Base-by-base conservation (phyloP, 2,113 vertebrate species). In the Cinclus mexicanus region DNA sequence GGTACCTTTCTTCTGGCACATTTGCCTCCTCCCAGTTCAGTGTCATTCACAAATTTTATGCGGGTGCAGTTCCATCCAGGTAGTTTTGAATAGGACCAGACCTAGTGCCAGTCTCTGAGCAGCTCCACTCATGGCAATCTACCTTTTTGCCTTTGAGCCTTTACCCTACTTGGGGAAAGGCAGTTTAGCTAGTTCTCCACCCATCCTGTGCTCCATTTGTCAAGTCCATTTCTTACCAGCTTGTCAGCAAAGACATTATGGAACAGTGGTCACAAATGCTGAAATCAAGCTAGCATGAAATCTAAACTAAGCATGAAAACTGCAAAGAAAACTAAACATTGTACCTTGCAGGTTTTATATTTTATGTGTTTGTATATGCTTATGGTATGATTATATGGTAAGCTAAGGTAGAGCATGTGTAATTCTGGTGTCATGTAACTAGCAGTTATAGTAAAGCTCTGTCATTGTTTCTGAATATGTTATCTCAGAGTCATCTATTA, bases 391-490 rank as follows among this genome's bases (percentile, higher is more conserved):
- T 21, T 77, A 5, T 22, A 21, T 37, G 18, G 17, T 72, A 83
- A 91, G 21, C 3, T 76, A 72, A 90, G 25, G 31, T 28, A 47
- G 12, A 19, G 26, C 60, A 12, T 56, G 39, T 37, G 49, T 55
- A 57, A 47, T 78, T 74, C n/a, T 60, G 31, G 22, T 65, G 15
- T 57, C 52, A 46, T 64, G 17, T 33, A 76, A 29, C 8, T 21
- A 37, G 17, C 23, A 70, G 42, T 71, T 65, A 28, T 0, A 70
- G 35, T 77, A 68, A 17, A 87, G n/a, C 12, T 39, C 39, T 90
- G 42, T 31, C 67, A 31, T n/a, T 4, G 12, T 89, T 93, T 86
- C 79, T 94, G 33, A 90, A 92, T 85, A 28, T 55, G 33, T 49
- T 31, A 35, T 81, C 56, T 87, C 42, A 49, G 69, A 33, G 12